Base-by-base conservation (phyloP, 2,113 vertebrate genomes). In the Rhea americana region DNA sequence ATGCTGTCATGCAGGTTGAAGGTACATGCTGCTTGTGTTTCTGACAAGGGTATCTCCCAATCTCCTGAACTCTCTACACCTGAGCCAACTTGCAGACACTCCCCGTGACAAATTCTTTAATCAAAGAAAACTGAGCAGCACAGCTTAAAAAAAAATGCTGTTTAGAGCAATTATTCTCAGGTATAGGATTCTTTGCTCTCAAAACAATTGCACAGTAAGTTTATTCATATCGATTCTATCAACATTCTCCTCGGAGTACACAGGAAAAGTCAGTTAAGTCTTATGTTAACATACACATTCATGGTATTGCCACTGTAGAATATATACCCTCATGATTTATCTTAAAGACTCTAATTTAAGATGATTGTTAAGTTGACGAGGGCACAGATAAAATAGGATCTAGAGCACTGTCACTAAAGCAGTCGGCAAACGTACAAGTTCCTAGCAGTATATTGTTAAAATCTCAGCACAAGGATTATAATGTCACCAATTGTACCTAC, bases 361-460 rank as follows among this genome's bases (percentile, higher is more conserved):
- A 68, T 48, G 15, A 79, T 14, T 79, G 18, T 19, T 79, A 82
- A 81, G 26, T 4, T 58, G 13, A 84, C 59, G 30, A 74, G 13
- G 14, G 12, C 68, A 77, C 2, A 4, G 11, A 82, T 58, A 48
- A 75, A 73, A 20, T 15, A 79, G 48, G 16, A 61, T 28, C 32
- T 17, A 66, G 59, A 89, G 7, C 2, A 74, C 9, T 2, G 1
- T 70, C 79, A 85, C 3, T 28, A 32, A 84, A 53, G 21, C 82
- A 82, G 28, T 5, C 4, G 0, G 17, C 45, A 85, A 86, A 14
- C 0, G 0, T 30, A 39, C 5, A 79, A 75, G 1, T 55, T 71
- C n/a, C 30, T 22, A 72, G 26, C 6, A 78, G 37, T 16, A n/a
- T 4, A 4, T 7, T 89, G 41, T 45, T 20, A 72, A 92, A 85